Base-by-base conservation (phyloP, 2,888 invertebrate species). In the Yponomeuta evonymella region DNA sequence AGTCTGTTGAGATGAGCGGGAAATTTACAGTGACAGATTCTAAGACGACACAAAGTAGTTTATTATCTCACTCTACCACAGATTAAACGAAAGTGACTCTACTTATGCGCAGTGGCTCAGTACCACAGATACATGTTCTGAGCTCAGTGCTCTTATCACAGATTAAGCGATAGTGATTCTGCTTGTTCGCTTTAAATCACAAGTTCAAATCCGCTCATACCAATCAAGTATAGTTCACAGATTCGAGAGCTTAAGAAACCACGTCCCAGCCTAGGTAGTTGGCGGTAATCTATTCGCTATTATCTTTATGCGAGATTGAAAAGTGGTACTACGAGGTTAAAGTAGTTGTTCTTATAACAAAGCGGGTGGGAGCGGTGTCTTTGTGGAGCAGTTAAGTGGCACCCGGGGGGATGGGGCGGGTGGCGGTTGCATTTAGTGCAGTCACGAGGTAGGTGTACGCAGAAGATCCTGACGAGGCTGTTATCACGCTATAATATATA, bases 331-430 rank as follows among this genome's bases (percentile, higher is more conserved):
- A 84, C 87, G 51, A 82, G 84, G 78, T 81, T 77, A 77, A 75
- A 82, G 83, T 77, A 88, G 87, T 89, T 87, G 86, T 89, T 88
- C 87, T 90, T 86, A 82, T 88, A 89, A 91, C 89, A 90, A 89
- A 90, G 91, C 88, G 88, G 86, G 86, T 87, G 87, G 65, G 85
- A 88, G 87, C 88, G 86, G 85, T 88, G 86, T 89, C 90, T 91
- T 90, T 90, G 90, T 90, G 15, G 15, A 58, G 15, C 51, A 87
- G 88, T 86, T 87, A 89, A 90, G 90, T 90, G 89, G 88, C 85
- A 84, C 81, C 79, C 79, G 80, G 78, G 78, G 78, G 76, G 69
- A 78, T 78, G 79, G 74, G 79, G 79, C 74, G 79, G 79, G 78
- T 80, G 73, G 79, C 79, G 83, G 86, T 86, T 83, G 86, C 86